Evolutionary conservation across 2,113 vertebrate genomes (phyloP).

Genomic region (Lophius piscatorius): DNA sequence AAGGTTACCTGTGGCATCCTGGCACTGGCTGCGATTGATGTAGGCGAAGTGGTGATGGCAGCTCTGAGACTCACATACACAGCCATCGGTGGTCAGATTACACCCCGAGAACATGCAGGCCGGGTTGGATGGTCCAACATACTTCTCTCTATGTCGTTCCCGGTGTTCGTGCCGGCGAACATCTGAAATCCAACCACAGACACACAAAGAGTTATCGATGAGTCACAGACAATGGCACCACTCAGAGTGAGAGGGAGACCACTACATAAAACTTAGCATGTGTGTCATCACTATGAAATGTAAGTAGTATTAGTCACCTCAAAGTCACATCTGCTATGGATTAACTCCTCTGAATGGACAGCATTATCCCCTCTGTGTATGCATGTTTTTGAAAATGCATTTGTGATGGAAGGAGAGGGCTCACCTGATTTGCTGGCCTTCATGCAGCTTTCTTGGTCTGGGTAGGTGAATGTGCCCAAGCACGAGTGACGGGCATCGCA

Average conservation of each 20-base stretch:
- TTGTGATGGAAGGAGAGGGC: slow-evolving; percentile 8
- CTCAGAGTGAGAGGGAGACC: slow-evolving; percentile 32
- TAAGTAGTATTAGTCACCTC: slow-evolving; percentile 65
- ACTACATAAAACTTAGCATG: slow-evolving; percentile 34
- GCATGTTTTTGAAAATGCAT: neutral
- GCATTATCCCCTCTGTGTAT: slow-evolving; percentile 33
- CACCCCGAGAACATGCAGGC: slow-evolving; percentile 82
- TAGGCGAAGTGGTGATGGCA: slow-evolving; percentile 81
- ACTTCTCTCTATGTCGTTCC: slow-evolving; percentile 73
- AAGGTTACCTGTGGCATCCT: slow-evolving; percentile 80
- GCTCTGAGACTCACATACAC: slow-evolving; percentile 81
- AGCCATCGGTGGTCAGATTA: slow-evolving; percentile 81
- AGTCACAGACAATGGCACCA: slow-evolving; percentile 58
- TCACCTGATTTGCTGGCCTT: slow-evolving; percentile 74
- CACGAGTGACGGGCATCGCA: slow-evolving; percentile 79
- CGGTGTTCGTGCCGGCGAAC: slow-evolving; percentile 66
- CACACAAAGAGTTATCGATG: slow-evolving; percentile 47
- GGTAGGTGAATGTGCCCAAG: slow-evolving; percentile 71
- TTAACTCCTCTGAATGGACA: slow-evolving; percentile 61
- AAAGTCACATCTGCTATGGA: slow-evolving; percentile 70
- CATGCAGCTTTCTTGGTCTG: slow-evolving; percentile 75
- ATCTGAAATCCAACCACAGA: slow-evolving; percentile 62
- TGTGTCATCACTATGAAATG: slow-evolving; percentile 71
- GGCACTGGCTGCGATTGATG: slow-evolving; percentile 82
- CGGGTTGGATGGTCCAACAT: slow-evolving; percentile 73